These are phyloP conservation scores for Conchocele bisecta DNA, from an alignment of 2,888 invertebrate genomes.

Conservation along the genomic window DNA sequence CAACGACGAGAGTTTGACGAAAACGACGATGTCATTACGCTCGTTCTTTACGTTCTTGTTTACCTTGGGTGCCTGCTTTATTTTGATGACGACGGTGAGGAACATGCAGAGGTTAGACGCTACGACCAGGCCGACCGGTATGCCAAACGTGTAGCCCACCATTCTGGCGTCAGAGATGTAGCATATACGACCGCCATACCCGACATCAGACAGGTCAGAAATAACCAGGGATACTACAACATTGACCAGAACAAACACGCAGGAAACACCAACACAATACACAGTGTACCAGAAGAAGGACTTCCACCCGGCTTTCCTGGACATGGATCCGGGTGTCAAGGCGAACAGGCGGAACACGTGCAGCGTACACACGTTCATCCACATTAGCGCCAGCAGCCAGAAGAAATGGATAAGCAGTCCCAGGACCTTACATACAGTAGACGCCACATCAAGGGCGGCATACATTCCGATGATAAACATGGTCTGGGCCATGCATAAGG, in stretches of 20 bases:
- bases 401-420: slow-evolving; percentile 34
- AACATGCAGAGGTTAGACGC: slow-evolving; percentile 34
- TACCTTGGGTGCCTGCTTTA: slow-evolving; percentile 2
- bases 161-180: slow-evolving; percentile 33
- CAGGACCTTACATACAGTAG: slow-evolving; percentile 7
- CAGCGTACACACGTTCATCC: slow-evolving; percentile 35
- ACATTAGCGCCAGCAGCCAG: slow-evolving; percentile 29
- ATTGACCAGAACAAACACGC: slow-evolving; percentile 18
- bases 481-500: slow-evolving; percentile 25
- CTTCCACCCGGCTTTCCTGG: background rate
- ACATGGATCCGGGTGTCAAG: slow-evolving; percentile 1
- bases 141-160: slow-evolving; percentile 27
- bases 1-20: slow-evolving; percentile 34
- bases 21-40: slow-evolving; percentile 25
- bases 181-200: slow-evolving; percentile 43
- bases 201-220: slow-evolving; percentile 1
- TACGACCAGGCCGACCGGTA: slow-evolving; percentile 33
- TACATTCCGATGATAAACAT: slow-evolving; percentile 20
- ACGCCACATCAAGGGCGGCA: background rate
- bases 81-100: slow-evolving; percentile 6
- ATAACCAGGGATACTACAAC: background rate
- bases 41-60: slow-evolving; percentile 14
- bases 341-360: slow-evolving; percentile 41
- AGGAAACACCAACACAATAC: slow-evolving; percentile 7
- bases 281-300: slow-evolving; percentile 12